phyloP scores from a whole-genome alignment of 2,888 invertebrate species.

The Cheilosia vernalis region DNA sequence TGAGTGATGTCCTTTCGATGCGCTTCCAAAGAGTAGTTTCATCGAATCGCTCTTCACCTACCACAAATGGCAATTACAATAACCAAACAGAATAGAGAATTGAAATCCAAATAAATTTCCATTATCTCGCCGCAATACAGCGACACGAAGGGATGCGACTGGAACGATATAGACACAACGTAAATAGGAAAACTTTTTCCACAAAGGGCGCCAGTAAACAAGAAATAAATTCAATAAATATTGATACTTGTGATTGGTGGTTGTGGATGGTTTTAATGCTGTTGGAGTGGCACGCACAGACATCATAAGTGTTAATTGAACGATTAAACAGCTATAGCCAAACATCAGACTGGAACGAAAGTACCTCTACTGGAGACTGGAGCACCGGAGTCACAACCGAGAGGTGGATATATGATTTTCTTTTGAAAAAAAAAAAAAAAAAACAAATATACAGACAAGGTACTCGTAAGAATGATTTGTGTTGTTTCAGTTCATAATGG shows the following conservation, averaged over 20 bases:
- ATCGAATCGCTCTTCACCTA: conserved; percentile 15
- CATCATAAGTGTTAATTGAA: conserved; percentile 44
- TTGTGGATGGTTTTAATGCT: background rate
- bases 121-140: conserved; percentile 17
- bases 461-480: too few relatives aligned
- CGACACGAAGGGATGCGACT: background rate
- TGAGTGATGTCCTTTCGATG: conserved; percentile 6
- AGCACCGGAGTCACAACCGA: too few relatives aligned
- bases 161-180: background rate
- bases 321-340: conserved; percentile 20
- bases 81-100: conserved; percentile 30
- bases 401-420: too few relatives aligned
- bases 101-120: conserved; percentile 45
- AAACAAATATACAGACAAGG: too few relatives aligned
- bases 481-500: too few relatives aligned
- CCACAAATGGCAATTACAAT: conserved; percentile 42
- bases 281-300: background rate
- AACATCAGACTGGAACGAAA: background rate
- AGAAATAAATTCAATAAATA: conserved; percentile 52
- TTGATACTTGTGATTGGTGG: conserved; percentile 38
- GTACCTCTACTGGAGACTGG: too few relatives aligned
- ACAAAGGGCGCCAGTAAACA: conserved; percentile 21
- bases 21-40: background rate
- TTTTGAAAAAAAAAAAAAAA: too few relatives aligned
- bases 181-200: conserved; percentile 25